Percentiles rank a stretch among this genome's conserved stretches.
Evolutionary conservation across 2,113 vertebrate species (phyloP).

Genomic region (Protobothrops flavoviridis): DNA sequence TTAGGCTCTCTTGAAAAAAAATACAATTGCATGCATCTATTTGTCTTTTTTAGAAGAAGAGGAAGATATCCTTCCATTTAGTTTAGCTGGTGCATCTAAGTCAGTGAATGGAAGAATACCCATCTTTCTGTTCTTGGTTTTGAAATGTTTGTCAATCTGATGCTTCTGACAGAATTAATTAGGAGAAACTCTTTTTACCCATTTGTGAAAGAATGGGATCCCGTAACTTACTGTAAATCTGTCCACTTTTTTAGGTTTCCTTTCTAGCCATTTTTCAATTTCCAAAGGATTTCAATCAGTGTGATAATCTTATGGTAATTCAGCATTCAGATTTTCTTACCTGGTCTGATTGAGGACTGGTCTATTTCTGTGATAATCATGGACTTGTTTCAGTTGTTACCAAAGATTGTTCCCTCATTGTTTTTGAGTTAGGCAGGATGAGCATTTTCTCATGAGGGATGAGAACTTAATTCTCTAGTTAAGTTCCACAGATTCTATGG

Average conservation of each 20-base stretch:
- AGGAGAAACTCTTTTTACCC: not conserved
- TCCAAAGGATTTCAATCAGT: not conserved
- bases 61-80: not conserved
- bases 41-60: too few relatives aligned
- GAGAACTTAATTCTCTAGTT: too few relatives aligned
- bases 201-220: not conserved
- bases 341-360: not conserved
- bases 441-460: not conserved
- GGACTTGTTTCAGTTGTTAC: not conserved
- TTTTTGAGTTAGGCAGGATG: not conserved
- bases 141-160: not conserved
- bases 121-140: not conserved
- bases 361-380: not conserved
- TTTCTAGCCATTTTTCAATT: not conserved
- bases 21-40: too few relatives aligned
- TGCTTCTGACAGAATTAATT: not conserved
- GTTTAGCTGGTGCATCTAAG: not conserved
- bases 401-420: not conserved
- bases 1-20: too few relatives aligned
- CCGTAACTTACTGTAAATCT: not conserved
- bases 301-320: not conserved
- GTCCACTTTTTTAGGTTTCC: not conserved
- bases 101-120: not conserved
- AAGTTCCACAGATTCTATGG: too few relatives aligned
- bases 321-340: not conserved